A percentile compares a stretch with the other conserved stretches of the same genome.
phyloP scores from a whole-genome alignment of 2,888 invertebrate genomes.

The Orgyia antiqua region DNA sequence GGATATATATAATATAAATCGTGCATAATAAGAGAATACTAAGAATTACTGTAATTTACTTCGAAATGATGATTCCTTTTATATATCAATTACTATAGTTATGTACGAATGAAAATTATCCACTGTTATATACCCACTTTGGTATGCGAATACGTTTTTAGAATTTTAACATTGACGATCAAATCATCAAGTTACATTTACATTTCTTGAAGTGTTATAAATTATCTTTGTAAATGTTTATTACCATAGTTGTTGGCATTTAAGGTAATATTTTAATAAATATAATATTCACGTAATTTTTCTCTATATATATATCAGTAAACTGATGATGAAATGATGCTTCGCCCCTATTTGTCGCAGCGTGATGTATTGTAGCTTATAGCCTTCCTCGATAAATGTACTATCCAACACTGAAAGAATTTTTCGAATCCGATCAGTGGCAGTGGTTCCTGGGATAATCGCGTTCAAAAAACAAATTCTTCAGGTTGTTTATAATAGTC shows the following conservation, averaged over 20 bases:
- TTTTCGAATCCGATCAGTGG: too few species aligned
- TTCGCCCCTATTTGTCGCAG: too few species aligned
- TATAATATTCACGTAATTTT: too few species aligned
- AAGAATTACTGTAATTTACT: slow-evolving; percentile 14
- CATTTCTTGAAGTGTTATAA: too few species aligned
- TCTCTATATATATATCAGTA: too few species aligned
- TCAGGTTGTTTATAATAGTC: too few species aligned
- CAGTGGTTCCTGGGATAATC: too few species aligned
- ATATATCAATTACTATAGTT: slow-evolving; percentile 13
- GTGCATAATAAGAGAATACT: slow-evolving; percentile 10
- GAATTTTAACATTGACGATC: slow-evolving; percentile 1
- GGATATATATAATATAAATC: slow-evolving; percentile 21
- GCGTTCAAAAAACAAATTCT: too few species aligned
- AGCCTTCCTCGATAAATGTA: too few species aligned
- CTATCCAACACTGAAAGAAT: too few species aligned
- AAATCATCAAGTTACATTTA: background rate
- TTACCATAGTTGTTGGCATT: background rate
- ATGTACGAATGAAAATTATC: slow-evolving; percentile 10
- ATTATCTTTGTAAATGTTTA: background rate
- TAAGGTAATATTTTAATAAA: background rate
- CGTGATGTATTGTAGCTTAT: too few species aligned
- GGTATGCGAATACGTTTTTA: slow-evolving; percentile 4
- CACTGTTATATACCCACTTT: slow-evolving; percentile 6
- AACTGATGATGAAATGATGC: too few species aligned
- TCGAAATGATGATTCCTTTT: slow-evolving; percentile 6